A percentile compares a stretch with the other conserved stretches of the same genome.
Evolutionary conservation across 2,113 vertebrate genomes (phyloP).

Genomic region (Cyanocitta stelleri): DNA sequence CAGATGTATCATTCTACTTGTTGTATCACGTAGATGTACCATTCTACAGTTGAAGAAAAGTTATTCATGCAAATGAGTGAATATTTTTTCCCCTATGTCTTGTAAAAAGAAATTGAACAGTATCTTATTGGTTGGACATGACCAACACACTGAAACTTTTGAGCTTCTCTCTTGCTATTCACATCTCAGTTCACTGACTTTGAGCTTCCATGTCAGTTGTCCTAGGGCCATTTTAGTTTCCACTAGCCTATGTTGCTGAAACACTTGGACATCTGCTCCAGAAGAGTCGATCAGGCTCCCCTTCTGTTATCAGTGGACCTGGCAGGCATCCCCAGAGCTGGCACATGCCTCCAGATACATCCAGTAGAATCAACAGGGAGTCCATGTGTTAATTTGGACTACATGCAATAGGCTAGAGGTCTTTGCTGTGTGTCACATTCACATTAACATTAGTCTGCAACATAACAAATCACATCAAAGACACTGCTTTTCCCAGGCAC

Average conservation of each 20-base stretch:
- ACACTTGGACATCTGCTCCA: not conserved
- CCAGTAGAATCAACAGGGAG: not conserved
- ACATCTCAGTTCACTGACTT: not conserved
- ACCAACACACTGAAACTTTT: not conserved
- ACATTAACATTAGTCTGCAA: not conserved
- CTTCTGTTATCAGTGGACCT: not conserved
- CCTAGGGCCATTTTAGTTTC: not conserved
- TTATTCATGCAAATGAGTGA: not conserved
- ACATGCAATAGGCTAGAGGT: not conserved
- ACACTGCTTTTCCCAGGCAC: not conserved
- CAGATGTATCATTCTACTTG: not conserved
- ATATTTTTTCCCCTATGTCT: not conserved
- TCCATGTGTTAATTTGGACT: not conserved
- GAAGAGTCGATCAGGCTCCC: rapidly evolving
- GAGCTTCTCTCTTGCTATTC: not conserved
- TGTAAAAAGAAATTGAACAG: not conserved
- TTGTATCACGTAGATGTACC: not conserved
- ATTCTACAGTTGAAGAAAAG: not conserved
- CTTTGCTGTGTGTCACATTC: not conserved
- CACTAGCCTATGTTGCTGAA: not conserved
- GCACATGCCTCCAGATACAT: not conserved
- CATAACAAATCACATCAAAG: rapidly evolving
- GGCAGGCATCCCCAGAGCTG: not conserved
- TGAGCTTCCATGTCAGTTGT: not conserved
- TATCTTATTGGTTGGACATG: not conserved